Conservation (phyloP, 2,113 vertebrate species). For the Leuciscus idus region DNA sequence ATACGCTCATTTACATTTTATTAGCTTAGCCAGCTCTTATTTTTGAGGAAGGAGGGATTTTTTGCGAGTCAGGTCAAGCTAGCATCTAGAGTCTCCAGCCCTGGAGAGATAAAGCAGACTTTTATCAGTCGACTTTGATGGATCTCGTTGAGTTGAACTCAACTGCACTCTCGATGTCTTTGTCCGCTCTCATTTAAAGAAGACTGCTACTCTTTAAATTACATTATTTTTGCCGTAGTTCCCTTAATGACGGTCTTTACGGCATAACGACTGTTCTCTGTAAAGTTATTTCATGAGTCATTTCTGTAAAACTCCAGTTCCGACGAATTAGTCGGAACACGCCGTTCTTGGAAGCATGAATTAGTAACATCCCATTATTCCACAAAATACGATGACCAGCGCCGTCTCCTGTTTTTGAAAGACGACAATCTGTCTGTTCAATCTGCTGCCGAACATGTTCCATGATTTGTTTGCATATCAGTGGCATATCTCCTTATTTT, state of each 20-base stretch:
- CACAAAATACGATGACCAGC: conserved; percentile 37
- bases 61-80: conserved; percentile 8
- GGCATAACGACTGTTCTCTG: conserved; percentile 40
- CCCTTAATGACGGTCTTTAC: conserved; percentile 29
- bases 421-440: conserved; percentile 35
- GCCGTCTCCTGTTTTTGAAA: conserved; percentile 11
- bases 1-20: conserved; percentile 24
- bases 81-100: background rate
- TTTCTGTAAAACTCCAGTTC: background rate
- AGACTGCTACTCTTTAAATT: conserved; percentile 48
- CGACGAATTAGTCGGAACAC: conserved; percentile 20
- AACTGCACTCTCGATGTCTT: background rate
- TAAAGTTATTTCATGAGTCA: conserved; percentile 17
- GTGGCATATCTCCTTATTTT: conserved; percentile 20
- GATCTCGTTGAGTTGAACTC: conserved; percentile 45
- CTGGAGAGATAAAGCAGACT: conserved; percentile 30
- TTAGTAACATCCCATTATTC: conserved; percentile 15
- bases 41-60: background rate
- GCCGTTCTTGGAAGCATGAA: conserved; percentile 9
- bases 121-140: conserved; percentile 53
- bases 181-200: conserved; percentile 44
- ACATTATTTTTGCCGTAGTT: conserved; percentile 52
- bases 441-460: conserved; percentile 40
- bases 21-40: conserved; percentile 17
- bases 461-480: conserved; percentile 40